Evolutionary conservation across 2,113 vertebrate genomes (phyloP).

Genomic region (Canis aureus): DNA sequence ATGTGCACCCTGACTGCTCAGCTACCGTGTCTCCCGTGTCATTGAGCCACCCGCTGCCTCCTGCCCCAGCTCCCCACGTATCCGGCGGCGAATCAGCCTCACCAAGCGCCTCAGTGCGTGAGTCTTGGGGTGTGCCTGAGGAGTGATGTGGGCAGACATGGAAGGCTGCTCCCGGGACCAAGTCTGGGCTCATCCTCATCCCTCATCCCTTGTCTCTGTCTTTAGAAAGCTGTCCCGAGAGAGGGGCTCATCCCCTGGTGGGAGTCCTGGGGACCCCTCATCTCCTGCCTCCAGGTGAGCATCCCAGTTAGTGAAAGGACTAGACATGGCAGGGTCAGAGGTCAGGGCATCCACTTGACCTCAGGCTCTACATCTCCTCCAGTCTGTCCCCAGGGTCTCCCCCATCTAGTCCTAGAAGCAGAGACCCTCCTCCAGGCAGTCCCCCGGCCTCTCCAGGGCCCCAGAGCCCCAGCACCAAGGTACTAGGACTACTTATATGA

Average conservation of each 20-base stretch:
- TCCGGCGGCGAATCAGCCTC: constrained; percentile 88
- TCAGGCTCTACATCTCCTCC: not conserved
- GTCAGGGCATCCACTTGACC: not conserved
- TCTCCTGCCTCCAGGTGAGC: constrained; percentile 74
- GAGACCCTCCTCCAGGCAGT: constrained; percentile 63
- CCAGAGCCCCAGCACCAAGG: constrained; percentile 66
- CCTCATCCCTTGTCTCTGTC: not conserved
- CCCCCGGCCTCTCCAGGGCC: constrained; percentile 73
- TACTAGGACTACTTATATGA: not conserved
- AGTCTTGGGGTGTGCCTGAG: constrained; percentile 76
- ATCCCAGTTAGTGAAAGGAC: not conserved
- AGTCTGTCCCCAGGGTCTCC: constrained; percentile 74
- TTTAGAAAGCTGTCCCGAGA: constrained; percentile 80
- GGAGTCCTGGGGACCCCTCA: constrained; percentile 60
- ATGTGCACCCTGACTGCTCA: constrained; percentile 82
- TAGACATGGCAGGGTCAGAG: not conserved
- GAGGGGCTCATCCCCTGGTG: constrained; percentile 28
- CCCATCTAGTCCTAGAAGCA: constrained; percentile 68
- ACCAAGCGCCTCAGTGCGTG: constrained; percentile 91
- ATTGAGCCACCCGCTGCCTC: constrained; percentile 92
- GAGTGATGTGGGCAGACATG: not conserved
- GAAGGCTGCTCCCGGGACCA: not conserved
- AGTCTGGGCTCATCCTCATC: not conserved
- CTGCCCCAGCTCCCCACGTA: constrained; percentile 90
- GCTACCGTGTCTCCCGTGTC: constrained; percentile 91